Evolutionary conservation across 2,113 vertebrate genomes (phyloP).

Genomic region (Phodopus roborovskii): DNA sequence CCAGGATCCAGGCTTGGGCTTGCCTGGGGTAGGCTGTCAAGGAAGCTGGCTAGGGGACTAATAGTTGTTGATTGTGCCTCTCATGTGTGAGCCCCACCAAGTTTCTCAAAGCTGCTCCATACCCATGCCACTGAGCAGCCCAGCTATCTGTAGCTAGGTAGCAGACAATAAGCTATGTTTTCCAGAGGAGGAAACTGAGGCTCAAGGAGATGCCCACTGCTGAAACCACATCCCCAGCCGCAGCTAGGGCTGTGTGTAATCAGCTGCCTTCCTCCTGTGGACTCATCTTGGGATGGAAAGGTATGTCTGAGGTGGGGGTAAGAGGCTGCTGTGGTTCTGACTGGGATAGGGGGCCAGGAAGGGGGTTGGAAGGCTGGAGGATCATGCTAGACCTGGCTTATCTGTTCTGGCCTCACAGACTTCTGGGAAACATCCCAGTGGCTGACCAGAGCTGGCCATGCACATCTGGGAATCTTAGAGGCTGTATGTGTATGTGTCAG

Average conservation of each 20-base stretch:
- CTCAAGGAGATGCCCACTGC: not conserved
- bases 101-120: not conserved
- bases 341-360: not conserved
- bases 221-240: not conserved
- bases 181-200: not conserved
- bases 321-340: slow-evolving; percentile 9
- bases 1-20: not conserved
- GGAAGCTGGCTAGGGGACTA: not conserved
- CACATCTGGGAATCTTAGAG: not conserved
- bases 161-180: not conserved
- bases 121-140: not conserved
- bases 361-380: not conserved
- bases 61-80: not conserved
- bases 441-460: not conserved
- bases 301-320: slow-evolving; percentile 36
- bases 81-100: not conserved
- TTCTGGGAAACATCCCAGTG: not conserved
- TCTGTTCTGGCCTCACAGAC: not conserved
- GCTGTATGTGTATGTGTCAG: no score
- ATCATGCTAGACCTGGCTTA: slow-evolving; percentile 2
- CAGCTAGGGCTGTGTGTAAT: slow-evolving; percentile 43
- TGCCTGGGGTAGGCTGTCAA: not conserved
- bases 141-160: not conserved
- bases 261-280: slow-evolving; percentile 51
- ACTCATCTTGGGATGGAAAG: slow-evolving; percentile 68